Evolutionary conservation across 2,113 vertebrate species (phyloP).

Genomic region (Sceloporus tristichus): DNA sequence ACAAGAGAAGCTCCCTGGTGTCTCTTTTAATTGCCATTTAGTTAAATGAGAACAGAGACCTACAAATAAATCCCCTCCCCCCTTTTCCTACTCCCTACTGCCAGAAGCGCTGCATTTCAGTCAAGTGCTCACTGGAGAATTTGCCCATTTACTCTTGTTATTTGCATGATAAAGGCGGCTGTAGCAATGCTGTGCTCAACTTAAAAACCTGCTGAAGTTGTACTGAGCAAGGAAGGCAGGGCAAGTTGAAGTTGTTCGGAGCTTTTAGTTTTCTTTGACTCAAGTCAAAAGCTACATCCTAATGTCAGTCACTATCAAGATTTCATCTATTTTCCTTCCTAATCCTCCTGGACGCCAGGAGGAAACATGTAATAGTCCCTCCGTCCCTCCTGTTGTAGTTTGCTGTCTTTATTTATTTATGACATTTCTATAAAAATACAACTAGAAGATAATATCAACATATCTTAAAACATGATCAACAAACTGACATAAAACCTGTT

Average conservation of each 20-base stretch:
- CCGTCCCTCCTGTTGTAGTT: background rate
- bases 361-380: background rate
- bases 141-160: slow-evolving; percentile 89
- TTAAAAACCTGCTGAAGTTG: slow-evolving; percentile 56
- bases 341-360: background rate
- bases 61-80: slow-evolving; percentile 79
- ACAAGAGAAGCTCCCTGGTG: slow-evolving; percentile 85
- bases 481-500: background rate
- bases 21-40: slow-evolving; percentile 87
- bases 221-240: slow-evolving; percentile 12
- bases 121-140: slow-evolving; percentile 88
- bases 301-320: background rate
- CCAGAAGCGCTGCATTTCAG: slow-evolving; percentile 84
- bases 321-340: background rate
- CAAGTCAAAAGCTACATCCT: background rate
- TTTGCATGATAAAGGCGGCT: slow-evolving; percentile 94
- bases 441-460: background rate
- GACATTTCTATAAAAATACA: background rate
- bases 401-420: background rate
- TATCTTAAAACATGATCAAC: background rate
- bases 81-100: slow-evolving; percentile 43
- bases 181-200: slow-evolving; percentile 56
- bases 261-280: background rate
- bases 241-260: background rate
- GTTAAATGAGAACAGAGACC: slow-evolving; percentile 91